Conservation (phyloP, 2,888 invertebrate genomes). For the Leptinotarsa peninsularis region DNA sequence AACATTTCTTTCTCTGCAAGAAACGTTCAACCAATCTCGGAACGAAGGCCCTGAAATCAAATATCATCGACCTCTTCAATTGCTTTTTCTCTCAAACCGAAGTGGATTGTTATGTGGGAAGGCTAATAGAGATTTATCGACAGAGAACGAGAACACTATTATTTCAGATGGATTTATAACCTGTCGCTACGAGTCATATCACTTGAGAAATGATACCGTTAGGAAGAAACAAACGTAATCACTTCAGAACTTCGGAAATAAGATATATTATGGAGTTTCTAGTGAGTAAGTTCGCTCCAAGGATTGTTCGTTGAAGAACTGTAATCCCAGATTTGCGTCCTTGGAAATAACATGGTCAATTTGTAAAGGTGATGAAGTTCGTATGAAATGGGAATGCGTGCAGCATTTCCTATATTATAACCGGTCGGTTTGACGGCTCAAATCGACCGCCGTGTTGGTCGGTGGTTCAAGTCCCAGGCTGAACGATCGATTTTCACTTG, state of each 20-base stretch:
- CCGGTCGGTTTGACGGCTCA: too few relatives aligned
- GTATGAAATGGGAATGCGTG: too few relatives aligned
- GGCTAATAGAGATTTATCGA: constrained; percentile 16
- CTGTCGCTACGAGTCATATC: constrained; percentile 16
- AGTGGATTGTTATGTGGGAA: constrained; percentile 8
- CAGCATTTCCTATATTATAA: too few relatives aligned
- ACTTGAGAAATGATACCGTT: constrained; percentile 9
- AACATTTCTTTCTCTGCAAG: background rate
- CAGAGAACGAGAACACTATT: background rate
- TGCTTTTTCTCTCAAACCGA: background rate
- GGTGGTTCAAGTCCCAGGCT: too few relatives aligned
- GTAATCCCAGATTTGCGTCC: too few relatives aligned
- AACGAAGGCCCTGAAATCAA: background rate
- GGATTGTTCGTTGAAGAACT: too few relatives aligned
- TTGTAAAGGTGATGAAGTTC: too few relatives aligned
- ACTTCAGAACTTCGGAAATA: constrained; percentile 1
- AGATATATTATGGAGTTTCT: background rate
- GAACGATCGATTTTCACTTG: too few relatives aligned
- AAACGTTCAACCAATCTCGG: background rate
- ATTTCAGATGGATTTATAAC: constrained; percentile 18
- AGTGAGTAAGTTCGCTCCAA: too few relatives aligned
- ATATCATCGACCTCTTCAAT: background rate
- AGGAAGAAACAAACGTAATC: constrained; percentile 11
- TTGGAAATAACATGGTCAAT: too few relatives aligned
- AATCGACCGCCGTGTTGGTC: too few relatives aligned